Base-by-base conservation (phyloP, 2,888 invertebrate species). In the Spicauda simplicius region DNA sequence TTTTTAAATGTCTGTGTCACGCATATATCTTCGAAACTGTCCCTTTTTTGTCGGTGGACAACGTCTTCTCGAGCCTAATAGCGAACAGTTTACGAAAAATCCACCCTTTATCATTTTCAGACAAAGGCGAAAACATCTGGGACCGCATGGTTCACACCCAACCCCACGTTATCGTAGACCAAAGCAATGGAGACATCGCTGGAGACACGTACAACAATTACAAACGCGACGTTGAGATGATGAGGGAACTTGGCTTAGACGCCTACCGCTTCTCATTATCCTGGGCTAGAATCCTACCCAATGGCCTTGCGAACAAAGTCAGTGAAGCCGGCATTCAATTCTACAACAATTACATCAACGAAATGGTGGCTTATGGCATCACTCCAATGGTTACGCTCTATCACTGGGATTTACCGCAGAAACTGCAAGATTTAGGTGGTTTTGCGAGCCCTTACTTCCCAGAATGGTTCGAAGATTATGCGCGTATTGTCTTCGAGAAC, bases 321-420 rank as follows among this genome's bases (percentile, higher is more conserved):
- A 96, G 95, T 78, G 80, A 91, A 74, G 90, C 90, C 0, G 96
- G 95, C 5, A 85, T 96, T 12, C 85, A 91, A 37, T 96, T 95
- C 81, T 97, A 96, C 82, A 95, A 95, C 72, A 88, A 93, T 70
- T 83, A 96, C 7, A 95, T 96, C 64, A 82, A 95, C 75, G 94
- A 94, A 77, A 89, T 96, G 71, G 70, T 95, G 0, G 91, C 88
- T 45, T 94, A 94, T 72, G 94, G 93, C 54, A 95, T 97, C 66
- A 81, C 86, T 59, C 96, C 96, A 0, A 84, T 95, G 81, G 86
- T 94, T 0, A 94, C 94, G 0, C 79, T 95, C 41, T 94, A 91
- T 74, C 94, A 95, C 69, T 94, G 93, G 90, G 94, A 95, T 74
- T 76, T 94, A 52, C 94, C 94, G 0, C 87, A 91, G 66, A 85